Base-by-base conservation (phyloP, 2,888 invertebrate genomes). In the Eristalis pertinax region DNA sequence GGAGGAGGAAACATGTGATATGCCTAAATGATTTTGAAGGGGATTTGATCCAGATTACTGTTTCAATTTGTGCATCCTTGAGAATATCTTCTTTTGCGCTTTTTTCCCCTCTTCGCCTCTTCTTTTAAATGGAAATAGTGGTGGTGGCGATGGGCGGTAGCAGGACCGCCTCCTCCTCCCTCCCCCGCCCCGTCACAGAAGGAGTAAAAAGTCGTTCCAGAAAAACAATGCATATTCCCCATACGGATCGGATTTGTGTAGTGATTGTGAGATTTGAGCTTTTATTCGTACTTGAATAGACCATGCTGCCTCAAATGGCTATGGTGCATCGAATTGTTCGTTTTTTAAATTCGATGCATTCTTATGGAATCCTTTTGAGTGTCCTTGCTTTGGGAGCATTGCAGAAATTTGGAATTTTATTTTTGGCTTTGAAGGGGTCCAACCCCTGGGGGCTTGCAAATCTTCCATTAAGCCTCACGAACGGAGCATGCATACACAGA, bases 1-100 rank as follows among this genome's bases (percentile, higher is more conserved):
- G 43, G 15, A n/a, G 43, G 19, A n/a, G 19, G 19, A 50, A 50
- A 78, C 62, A 32, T 72, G 56, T 35, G 69, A 69, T 58, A 81
- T 69, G 77, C 81, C 85, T 84, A 80, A 81, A 77, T 77, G 81
- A 81, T 81, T 81, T 74, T 68, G 24, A 72, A 50, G 38, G 80
- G 81, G 73, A 73, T 81, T 85, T 76, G 77, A 67, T 77, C 41
- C 58, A 73, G 85, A 81, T 81, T 85, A 81, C 81, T 73, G 64
- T 77, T 81, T 77, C 67, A 76, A 72, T 80, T 84, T 80, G 80
- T 80, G 70, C 76, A 84, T 80, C 68, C 80, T 70, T 84, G 50
- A 76, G 75, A 76, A 70, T 80, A 22, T 50, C 72, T 60, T 58
- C 15, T 10, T 41, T 10, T 10, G 32, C 1, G 1, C 1, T 32